Conservation (phyloP, 2,888 invertebrate species). For the Tiliacea aurago region DNA sequence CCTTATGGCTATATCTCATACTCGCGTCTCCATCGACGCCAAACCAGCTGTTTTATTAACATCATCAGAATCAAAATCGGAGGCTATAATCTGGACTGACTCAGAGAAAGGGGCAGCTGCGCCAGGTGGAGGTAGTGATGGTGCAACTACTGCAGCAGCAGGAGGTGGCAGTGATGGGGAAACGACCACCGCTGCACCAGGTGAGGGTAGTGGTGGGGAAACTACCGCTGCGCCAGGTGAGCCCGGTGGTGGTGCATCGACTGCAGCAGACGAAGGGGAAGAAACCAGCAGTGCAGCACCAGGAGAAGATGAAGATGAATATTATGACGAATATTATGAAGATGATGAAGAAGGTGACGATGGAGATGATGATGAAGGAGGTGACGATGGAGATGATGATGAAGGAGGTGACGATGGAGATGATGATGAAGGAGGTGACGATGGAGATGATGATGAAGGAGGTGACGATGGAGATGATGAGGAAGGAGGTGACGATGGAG, state of each 20-base stretch:
- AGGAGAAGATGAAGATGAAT: background rate
- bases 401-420: too few relatives aligned
- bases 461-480: too few relatives aligned
- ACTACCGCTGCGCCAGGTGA: background rate
- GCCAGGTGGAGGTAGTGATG: background rate
- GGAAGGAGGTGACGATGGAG: too few relatives aligned
- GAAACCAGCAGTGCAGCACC: too few relatives aligned
- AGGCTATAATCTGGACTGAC: fast-evolving
- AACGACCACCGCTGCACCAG: background rate
- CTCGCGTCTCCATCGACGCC: conserved; percentile 3
- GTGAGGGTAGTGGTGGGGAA: background rate
- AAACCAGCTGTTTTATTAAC: background rate
- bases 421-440: too few relatives aligned
- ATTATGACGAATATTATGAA: too few relatives aligned
- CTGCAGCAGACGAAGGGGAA: background rate
- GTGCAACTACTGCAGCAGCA: fast-evolving
- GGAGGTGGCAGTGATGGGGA: background rate
- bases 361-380: too few relatives aligned
- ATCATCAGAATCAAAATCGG: fast-evolving
- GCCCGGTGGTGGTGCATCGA: too few relatives aligned
- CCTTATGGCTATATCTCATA: conserved; percentile 24
- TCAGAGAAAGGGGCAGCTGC: background rate
- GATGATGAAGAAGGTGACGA: too few relatives aligned
- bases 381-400: too few relatives aligned
- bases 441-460: too few relatives aligned